Percentiles rank a stretch among this genome's conserved stretches.
Conservation (phyloP, 92 coral and sea anemone species). For the Siderastrea siderea region DNA sequence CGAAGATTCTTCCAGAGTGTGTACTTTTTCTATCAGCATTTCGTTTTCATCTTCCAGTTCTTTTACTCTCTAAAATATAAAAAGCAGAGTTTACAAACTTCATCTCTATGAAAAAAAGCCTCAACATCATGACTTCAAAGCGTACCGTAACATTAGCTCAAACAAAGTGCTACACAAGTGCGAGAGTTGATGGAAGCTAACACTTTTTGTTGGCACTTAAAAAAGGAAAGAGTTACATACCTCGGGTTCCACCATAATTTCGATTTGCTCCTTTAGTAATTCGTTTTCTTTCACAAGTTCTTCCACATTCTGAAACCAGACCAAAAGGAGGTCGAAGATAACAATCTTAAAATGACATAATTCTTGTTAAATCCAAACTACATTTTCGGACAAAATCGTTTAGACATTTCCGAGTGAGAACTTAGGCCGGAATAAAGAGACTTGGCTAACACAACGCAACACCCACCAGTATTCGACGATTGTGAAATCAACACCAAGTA, state of each 20-base stretch:
- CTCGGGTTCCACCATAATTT: constrained; percentile 26
- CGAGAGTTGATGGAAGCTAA: not conserved
- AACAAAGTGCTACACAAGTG: not conserved
- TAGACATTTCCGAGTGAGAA: too few species aligned
- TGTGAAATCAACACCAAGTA: not conserved
- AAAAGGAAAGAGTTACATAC: constrained; percentile 2
- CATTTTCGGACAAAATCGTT: too few species aligned
- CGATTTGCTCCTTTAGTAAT: constrained; percentile 39
- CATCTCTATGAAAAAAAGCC: not conserved
- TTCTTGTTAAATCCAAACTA: too few species aligned
- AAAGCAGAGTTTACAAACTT: too few species aligned
- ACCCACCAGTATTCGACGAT: not conserved
- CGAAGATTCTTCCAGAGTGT: constrained; percentile 51
- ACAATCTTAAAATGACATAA: not conserved
- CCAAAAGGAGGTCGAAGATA: not conserved
- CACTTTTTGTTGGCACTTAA: not conserved
- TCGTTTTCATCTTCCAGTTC: constrained; percentile 70
- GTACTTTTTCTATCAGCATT: constrained; percentile 41
- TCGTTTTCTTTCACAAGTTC: constrained; percentile 72
- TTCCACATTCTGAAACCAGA: constrained; percentile 9
- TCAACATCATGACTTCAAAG: not conserved
- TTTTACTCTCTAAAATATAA: constrained; percentile 36
- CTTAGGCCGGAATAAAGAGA: too few species aligned
- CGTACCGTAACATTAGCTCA: not conserved
- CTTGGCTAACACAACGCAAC: too few species aligned